Conservation (phyloP, 2,888 invertebrate species). For the Andrena dorsata region DNA sequence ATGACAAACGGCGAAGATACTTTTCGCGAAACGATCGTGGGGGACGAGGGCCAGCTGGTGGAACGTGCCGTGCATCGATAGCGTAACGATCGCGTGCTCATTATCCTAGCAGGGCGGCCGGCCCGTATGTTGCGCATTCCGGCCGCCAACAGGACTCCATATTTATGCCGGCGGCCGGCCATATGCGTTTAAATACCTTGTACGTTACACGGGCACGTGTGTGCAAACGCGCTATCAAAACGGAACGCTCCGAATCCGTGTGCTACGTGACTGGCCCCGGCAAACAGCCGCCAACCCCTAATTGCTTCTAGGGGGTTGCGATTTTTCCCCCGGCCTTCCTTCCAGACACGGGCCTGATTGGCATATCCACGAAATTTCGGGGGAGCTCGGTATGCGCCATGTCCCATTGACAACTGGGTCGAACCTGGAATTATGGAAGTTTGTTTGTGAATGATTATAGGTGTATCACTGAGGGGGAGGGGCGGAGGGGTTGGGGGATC, state of each 20-base stretch:
- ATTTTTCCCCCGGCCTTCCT: not conserved
- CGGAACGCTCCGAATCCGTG: conserved; percentile 53
- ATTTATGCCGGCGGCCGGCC: conserved; percentile 55
- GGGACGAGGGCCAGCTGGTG: conserved; percentile 48
- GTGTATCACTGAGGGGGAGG: too few species aligned
- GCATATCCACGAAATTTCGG: not conserved
- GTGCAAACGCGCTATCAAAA: conserved; percentile 12
- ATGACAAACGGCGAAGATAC: conserved; percentile 32
- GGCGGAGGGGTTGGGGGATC: too few species aligned
- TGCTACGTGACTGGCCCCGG: conserved; percentile 55
- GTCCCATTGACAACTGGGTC: too few species aligned
- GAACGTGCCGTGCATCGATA: conserved; percentile 67
- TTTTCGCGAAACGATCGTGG: conserved; percentile 51
- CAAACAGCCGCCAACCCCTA: conserved; percentile 1
- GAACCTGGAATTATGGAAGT: too few species aligned
- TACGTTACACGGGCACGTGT: conserved; percentile 17
- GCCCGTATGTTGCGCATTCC: conserved; percentile 67
- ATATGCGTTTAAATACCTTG: conserved; percentile 66
- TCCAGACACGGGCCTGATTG: not conserved
- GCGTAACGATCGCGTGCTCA: conserved; percentile 67
- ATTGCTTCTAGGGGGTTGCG: conserved; percentile 4
- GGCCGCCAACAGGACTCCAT: conserved; percentile 52
- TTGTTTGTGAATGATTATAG: too few species aligned
- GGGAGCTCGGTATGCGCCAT: not conserved
- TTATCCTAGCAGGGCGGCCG: conserved; percentile 57